Percentiles rank a stretch among this genome's conserved stretches.
Conservation (phyloP, 2,797 vertebrate species). For the Heterohyrax brucei region DNA sequence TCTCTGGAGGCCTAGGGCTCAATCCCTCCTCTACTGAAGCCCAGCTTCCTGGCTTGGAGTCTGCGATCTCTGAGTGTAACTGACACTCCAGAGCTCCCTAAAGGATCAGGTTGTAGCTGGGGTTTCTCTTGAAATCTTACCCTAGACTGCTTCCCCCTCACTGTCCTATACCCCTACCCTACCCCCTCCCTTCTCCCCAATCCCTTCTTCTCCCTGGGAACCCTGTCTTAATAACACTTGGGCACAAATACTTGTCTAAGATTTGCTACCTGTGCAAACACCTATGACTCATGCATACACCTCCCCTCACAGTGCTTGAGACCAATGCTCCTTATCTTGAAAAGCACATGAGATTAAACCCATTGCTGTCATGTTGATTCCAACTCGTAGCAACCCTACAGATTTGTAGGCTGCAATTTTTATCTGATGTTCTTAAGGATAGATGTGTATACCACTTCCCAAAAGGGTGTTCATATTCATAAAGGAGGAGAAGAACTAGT, state of each 20-base stretch:
- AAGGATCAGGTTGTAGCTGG: neutral
- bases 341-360: neutral
- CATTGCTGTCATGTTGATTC: too few relatives aligned
- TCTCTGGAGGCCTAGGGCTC: neutral
- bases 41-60: neutral
- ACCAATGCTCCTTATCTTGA: neutral
- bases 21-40: neutral
- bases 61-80: neutral
- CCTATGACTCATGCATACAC: neutral
- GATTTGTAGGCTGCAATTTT: neutral
- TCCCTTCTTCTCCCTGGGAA: neutral
- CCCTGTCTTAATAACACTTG: neutral
- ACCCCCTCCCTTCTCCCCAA: neutral
- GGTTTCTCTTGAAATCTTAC: neutral
- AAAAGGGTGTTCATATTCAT: neutral
- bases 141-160: neutral
- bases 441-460: neutral
- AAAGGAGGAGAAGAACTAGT: neutral
- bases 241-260: neutral
- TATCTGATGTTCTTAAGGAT: neutral
- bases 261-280: neutral
- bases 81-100: neutral
- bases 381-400: too few relatives aligned
- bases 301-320: neutral
- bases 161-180: neutral